Conservation (phyloP, 2,113 vertebrate species). For the Patagioenas fasciata region DNA sequence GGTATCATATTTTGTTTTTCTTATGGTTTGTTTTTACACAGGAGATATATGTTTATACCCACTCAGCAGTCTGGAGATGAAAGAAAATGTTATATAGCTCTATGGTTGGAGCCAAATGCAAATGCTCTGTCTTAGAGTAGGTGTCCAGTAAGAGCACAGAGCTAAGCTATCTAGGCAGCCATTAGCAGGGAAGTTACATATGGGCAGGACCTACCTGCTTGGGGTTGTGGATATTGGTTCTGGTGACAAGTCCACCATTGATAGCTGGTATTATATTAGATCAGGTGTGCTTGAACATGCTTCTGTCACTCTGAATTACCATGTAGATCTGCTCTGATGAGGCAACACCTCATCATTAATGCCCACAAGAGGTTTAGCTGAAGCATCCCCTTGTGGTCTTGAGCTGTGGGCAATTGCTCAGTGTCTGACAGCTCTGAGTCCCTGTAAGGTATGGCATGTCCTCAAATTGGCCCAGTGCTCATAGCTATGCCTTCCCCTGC, state of each 20-base stretch:
- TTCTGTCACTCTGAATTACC: not conserved
- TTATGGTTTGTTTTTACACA: not conserved
- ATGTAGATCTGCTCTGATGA: not conserved
- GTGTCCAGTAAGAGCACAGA: not conserved
- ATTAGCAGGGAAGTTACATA: not conserved
- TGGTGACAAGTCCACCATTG: not conserved
- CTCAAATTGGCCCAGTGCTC: accelerated
- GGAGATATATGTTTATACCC: not conserved
- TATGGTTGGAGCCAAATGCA: not conserved
- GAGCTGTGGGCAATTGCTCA: not conserved
- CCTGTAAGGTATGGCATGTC: not conserved
- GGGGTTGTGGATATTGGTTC: not conserved
- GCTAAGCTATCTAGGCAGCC: not conserved
- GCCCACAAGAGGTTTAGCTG: not conserved
- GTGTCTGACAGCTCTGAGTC: not conserved
- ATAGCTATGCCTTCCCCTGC: not conserved
- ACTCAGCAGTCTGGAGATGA: not conserved
- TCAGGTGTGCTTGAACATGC: not conserved
- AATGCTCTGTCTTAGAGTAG: not conserved
- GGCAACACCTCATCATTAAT: not conserved
- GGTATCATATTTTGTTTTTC: no score
- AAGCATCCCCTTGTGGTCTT: not conserved
- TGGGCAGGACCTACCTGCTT: not conserved
- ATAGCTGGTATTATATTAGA: not conserved
- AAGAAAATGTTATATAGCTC: not conserved